Evolutionary conservation across 2,888 invertebrate species (phyloP).

Genomic region (Caenorhabditis uteleia): DNA sequence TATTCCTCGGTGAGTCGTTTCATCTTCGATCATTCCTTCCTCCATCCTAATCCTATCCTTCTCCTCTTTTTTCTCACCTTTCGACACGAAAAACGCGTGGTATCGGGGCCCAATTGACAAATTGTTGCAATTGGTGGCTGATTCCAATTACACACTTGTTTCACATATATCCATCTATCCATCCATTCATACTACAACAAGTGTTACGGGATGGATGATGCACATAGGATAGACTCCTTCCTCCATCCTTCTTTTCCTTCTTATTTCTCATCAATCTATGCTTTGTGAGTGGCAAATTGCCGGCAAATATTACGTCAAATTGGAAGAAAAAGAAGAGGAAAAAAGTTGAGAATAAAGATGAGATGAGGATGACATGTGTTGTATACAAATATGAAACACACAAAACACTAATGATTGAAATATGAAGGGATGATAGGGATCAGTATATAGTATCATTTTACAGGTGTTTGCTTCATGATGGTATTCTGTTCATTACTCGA

Average conservation of each 20-base stretch:
- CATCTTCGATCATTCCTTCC: conserved; percentile 9
- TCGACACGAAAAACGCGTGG: too few relatives aligned
- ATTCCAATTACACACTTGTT: too few relatives aligned
- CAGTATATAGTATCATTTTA: too few relatives aligned
- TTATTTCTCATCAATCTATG: conserved; percentile 36
- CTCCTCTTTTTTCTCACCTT: conserved; percentile 10
- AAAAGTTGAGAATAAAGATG: conserved; percentile 1
- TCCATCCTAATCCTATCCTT: too few relatives aligned
- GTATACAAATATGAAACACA: conserved; percentile 32
- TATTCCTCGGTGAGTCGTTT: conserved; percentile 73
- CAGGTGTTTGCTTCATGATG: conserved; percentile 87
- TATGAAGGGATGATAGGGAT: too few relatives aligned
- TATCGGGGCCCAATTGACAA: conserved; percentile 15
- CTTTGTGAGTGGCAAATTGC: conserved; percentile 44
- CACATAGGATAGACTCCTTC: too few relatives aligned
- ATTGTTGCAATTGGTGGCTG: conserved; percentile 43
- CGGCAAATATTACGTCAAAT: conserved; percentile 30
- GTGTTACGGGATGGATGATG: too few relatives aligned
- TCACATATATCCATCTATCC: too few relatives aligned
- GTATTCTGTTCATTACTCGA: conserved; percentile 95
- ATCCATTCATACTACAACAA: too few relatives aligned
- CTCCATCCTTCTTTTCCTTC: too few relatives aligned
- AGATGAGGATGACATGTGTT: conserved; percentile 26
- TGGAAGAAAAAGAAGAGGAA: conserved; percentile 12
- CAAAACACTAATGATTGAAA: too few relatives aligned